phyloP scores from a whole-genome alignment of 64 coral and sea anemone species.

The Anthopleura sola region DNA sequence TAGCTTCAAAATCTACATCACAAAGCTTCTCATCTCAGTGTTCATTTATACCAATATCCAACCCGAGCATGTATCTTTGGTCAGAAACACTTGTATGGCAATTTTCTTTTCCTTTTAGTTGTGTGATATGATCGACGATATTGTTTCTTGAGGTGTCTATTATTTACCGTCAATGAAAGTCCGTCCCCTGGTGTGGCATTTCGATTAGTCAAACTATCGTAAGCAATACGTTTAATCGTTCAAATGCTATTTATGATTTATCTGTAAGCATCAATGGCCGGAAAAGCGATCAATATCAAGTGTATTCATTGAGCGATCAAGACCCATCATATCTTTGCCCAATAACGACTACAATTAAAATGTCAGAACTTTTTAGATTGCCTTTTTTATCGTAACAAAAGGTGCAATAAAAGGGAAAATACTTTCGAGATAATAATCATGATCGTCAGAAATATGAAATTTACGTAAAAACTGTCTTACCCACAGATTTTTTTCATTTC shows the following conservation, averaged over 20 bases:
- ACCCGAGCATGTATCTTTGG: neutral
- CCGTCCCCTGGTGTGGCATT: neutral
- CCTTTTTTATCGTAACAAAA: neutral
- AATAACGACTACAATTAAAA: constrained; percentile 1
- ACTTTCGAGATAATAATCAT: too few relatives aligned
- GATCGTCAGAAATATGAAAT: too few relatives aligned
- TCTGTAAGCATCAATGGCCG: neutral
- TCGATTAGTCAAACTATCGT: neutral
- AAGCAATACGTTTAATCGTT: neutral
- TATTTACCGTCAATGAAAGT: neutral
- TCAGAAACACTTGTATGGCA: neutral
- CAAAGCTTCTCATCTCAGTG: neutral
- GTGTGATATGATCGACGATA: neutral
- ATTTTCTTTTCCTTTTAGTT: neutral
- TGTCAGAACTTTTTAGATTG: neutral
- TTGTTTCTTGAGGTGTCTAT: neutral
- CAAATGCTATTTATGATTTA: constrained; percentile 3
- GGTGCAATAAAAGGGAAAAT: too few relatives aligned
- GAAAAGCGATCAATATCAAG: constrained; percentile 2
- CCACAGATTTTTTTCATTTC: too few relatives aligned
- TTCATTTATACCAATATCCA: neutral
- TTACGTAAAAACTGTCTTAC: too few relatives aligned
- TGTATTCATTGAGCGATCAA: neutral
- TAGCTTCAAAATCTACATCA: neutral
- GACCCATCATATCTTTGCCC: neutral